Percentiles rank a stretch among this genome's conserved stretches.
phyloP scores from a whole-genome alignment of 2,888 invertebrate genomes.

The Polymixis flavicincta region DNA sequence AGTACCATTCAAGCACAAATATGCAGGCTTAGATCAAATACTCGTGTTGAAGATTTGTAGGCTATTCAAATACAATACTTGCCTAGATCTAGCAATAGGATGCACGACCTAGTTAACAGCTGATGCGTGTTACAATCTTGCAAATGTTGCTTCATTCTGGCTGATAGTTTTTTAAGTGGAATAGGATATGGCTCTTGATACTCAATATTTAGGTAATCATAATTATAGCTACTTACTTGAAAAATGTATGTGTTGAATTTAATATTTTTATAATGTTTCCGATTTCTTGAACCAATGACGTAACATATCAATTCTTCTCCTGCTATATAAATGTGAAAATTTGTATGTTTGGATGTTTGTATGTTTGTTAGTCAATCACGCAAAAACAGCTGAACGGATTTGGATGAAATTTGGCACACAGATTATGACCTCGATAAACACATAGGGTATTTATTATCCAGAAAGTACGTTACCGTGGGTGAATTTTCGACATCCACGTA shows the following conservation, averaged over 20 bases:
- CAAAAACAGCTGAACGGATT: no score
- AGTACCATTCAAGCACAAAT: slow-evolving; percentile 37
- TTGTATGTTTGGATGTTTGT: no score
- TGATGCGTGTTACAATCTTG: not conserved
- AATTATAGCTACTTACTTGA: not conserved
- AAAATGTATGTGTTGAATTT: no score
- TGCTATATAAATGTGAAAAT: no score
- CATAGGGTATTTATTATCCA: no score
- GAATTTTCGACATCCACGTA: no score
- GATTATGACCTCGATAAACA: no score
- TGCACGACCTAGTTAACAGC: not conserved
- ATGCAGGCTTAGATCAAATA: slow-evolving; percentile 33
- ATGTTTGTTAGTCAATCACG: no score
- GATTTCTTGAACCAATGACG: not conserved
- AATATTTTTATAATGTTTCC: not conserved
- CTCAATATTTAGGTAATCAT: not conserved
- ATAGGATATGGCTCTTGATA: not conserved
- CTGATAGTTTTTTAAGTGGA: not conserved
- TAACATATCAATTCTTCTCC: no score
- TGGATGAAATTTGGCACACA: no score
- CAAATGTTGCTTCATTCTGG: not conserved
- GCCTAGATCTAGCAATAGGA: slow-evolving; percentile 29
- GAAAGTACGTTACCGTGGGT: no score
- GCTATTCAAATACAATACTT: slow-evolving; percentile 25
- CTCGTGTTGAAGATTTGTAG: slow-evolving; percentile 3